A percentile compares a stretch with the other conserved stretches of the same genome.
phyloP scores from a whole-genome alignment of 2,797 vertebrate genomes.

The Rhodeus uyekii region DNA sequence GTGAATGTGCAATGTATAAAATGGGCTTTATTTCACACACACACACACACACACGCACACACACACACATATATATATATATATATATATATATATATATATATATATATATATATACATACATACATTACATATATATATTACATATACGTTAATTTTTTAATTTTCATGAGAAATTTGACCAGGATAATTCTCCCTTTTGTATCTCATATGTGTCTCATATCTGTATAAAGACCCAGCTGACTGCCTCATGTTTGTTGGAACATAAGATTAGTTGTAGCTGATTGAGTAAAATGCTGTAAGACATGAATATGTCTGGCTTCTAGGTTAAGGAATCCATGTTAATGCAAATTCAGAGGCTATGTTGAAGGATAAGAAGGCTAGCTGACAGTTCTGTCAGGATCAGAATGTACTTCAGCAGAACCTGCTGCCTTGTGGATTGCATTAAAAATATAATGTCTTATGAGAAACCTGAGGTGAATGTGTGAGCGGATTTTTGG shows the following conservation, averaged over 20 bases:
- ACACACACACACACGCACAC: too few relatives aligned
- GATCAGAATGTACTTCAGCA: conserved; percentile 21
- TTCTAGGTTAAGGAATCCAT: not conserved
- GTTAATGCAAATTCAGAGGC: not conserved
- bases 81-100: too few relatives aligned
- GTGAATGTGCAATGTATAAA: not conserved
- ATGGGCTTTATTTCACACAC: not conserved
- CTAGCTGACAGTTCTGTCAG: not conserved
- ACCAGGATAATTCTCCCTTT: not conserved
- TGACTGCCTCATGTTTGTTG: conserved; percentile 14
- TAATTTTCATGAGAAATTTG: not conserved
- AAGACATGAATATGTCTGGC: not conserved
- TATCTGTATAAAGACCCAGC: not conserved
- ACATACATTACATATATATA: too few relatives aligned
- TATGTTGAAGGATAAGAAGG: conserved; percentile 4
- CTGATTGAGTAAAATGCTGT: conserved; percentile 18
- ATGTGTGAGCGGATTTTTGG: conserved; percentile 50
- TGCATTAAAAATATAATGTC: conserved; percentile 34
- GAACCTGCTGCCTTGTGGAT: conserved; percentile 23
- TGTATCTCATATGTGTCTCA: not conserved
- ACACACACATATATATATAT: too few relatives aligned
- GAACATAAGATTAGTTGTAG: conserved; percentile 8
- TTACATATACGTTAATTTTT: not conserved
- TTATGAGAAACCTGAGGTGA: conserved; percentile 19
- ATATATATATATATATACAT: too few relatives aligned